Evolutionary conservation across 1,140 invertebrate genomes (phyloP).

Genomic region (Drosophila repleta): DNA sequence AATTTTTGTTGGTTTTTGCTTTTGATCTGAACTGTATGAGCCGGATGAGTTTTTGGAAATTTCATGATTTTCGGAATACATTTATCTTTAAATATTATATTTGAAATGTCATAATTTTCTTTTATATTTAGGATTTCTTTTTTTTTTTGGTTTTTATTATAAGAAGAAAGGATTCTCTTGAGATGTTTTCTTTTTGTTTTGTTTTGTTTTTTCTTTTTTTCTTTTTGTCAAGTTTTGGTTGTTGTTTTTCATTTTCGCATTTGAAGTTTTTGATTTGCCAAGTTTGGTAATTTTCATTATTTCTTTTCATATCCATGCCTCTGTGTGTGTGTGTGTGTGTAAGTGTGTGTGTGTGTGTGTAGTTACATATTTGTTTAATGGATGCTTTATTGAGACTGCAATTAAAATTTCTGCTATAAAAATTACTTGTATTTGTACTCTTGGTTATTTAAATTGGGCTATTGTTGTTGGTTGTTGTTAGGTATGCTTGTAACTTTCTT

Average conservation of each 20-base stretch:
- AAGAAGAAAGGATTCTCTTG: conserved; percentile 79
- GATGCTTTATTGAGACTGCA: conserved; percentile 78
- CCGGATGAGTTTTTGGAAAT: conserved; percentile 37
- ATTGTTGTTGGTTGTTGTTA: conserved; percentile 74
- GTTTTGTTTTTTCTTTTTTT: background rate
- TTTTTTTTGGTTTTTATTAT: conserved; percentile 21
- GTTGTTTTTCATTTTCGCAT: conserved; percentile 17
- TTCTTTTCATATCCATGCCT: conserved; percentile 59
- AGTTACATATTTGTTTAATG: conserved; percentile 54
- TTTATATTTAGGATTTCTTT: conserved; percentile 37
- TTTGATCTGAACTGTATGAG: conserved; percentile 58
- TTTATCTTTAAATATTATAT: conserved; percentile 40
- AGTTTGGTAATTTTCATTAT: conserved; percentile 26
- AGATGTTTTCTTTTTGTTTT: conserved; percentile 15
- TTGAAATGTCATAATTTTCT: conserved; percentile 5
- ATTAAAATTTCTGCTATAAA: conserved; percentile 83
- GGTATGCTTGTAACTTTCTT: conserved; percentile 74
- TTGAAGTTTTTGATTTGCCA: conserved; percentile 37
- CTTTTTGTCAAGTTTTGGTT: conserved; percentile 35
- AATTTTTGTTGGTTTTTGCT: conserved; percentile 44
- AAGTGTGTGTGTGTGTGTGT: conserved; percentile 36
- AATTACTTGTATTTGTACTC: conserved; percentile 84
- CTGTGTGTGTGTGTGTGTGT: conserved; percentile 34
- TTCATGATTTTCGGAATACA: conserved; percentile 27
- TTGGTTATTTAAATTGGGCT: conserved; percentile 84